Conservation (phyloP, 2,888 invertebrate genomes). For the Nomada lathburiana region DNA sequence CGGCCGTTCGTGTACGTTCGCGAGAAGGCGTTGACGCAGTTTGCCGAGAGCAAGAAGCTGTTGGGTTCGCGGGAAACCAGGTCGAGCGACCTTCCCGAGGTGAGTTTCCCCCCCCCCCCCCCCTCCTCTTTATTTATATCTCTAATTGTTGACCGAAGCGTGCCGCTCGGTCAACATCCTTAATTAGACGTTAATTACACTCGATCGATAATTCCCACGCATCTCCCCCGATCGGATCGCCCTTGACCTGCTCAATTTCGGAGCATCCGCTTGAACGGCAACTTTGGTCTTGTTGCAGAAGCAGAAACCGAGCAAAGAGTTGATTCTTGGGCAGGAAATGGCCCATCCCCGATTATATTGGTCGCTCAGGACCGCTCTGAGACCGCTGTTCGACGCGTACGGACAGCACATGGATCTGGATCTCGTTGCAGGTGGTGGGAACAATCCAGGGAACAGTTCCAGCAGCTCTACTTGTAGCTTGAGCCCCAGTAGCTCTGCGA, state of each 20-base stretch:
- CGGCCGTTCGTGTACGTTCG: conserved; percentile 95
- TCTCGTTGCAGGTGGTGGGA: conserved; percentile 40
- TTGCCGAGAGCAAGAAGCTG: conserved; percentile 90
- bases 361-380: conserved; percentile 91
- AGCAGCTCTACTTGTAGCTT: conserved; percentile 40
- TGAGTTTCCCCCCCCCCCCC: too few relatives aligned
- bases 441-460: conserved; percentile 61
- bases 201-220: conserved; percentile 43
- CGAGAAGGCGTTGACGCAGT: conserved; percentile 90
- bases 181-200: conserved; percentile 25
- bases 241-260: conserved; percentile 28
- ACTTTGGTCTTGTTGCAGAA: conserved; percentile 81
- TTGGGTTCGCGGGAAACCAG: conserved; percentile 84
- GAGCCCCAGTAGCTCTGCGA: conserved; percentile 63
- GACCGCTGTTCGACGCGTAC: conserved; percentile 89
- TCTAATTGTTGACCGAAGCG: conserved; percentile 8
- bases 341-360: conserved; percentile 90
- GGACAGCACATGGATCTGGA: conserved; percentile 65
- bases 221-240: conserved; percentile 18
- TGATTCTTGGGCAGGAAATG: conserved; percentile 91
- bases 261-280: not conserved
- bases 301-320: conserved; percentile 87
- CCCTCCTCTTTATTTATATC: conserved; percentile 25
- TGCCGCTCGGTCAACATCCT: not conserved
- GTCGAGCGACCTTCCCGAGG: conserved; percentile 58